Evolutionary conservation across 2,888 invertebrate genomes (phyloP), one percentile per base, ranked within the genome.

Genomic region (Stegana nigrithorax): DNA sequence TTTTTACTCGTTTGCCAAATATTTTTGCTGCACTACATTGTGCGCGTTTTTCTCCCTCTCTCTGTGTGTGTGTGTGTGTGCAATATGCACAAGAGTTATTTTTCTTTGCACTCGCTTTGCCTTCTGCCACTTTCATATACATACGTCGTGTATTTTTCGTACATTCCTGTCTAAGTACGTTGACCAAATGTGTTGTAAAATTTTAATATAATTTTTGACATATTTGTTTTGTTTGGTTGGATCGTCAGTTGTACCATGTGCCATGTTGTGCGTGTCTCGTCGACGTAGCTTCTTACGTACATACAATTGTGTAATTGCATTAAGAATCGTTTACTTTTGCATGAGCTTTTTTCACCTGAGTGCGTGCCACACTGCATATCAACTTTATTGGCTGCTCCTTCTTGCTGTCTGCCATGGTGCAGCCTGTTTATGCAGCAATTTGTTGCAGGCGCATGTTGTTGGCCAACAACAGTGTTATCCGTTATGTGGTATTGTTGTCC

Each of bases 281-380:
- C n/a, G n/a, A n/a, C n/a, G n/a, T n/a, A n/a, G n/a, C n/a, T n/a
- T n/a, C n/a, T n/a, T n/a, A n/a, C n/a, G n/a, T n/a, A n/a, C n/a
- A n/a, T n/a, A n/a, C n/a, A n/a, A n/a, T 73, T 73, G 64, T 57
- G 59, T 58, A 72, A 72, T 69, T 69, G 63, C 67, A 69, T 67
- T 60, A 64, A 65, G 71, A 73, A 72, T 69, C 64, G 66, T 72
- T 77, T 68, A 75, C 62, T 73, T 62, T 73, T 57, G 26, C 17
- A 58, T 29, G 29, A 51, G 29, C n/a, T 29, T 59, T 59, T 57
- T 23, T 19, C 39, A 57, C 12, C 25, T 26, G 23, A 25, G 14
- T 57, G 57, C 26, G 21, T 57, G 57, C 42, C n/a, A 32, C n/a
- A 32, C n/a, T n/a, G n/a, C n/a, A n/a, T n/a, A n/a, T n/a, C n/a